Conservation (phyloP, 2,797 vertebrate species). For the Acanthiza pusilla region DNA sequence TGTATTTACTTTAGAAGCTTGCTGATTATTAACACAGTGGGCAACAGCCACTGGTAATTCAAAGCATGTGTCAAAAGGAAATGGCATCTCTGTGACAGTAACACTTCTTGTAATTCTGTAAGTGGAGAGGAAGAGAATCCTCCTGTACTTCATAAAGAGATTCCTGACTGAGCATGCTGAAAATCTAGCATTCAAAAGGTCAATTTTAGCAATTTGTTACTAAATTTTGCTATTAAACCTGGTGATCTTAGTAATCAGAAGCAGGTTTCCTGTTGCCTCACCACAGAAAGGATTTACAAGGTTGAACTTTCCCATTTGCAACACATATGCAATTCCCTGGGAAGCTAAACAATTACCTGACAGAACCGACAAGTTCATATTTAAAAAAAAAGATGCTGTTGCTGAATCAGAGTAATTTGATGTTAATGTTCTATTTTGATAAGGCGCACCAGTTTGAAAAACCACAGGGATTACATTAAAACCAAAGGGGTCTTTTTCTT, state of each 20-base stretch:
- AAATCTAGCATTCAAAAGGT: background rate
- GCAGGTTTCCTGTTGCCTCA: background rate
- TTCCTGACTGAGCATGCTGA: background rate
- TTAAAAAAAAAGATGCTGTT: conserved; percentile 4
- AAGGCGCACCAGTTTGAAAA: background rate
- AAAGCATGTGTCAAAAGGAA: background rate
- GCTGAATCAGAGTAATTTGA: conserved; percentile 22
- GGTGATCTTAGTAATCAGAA: background rate
- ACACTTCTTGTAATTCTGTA: background rate
- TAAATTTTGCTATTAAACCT: background rate
- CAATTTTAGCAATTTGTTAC: background rate
- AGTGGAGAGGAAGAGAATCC: background rate
- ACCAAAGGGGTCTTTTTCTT: background rate
- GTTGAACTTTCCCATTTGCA: background rate
- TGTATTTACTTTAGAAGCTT: background rate
- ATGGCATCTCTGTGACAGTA: background rate
- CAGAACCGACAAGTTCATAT: background rate
- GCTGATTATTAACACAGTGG: background rate
- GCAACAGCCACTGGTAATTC: background rate
- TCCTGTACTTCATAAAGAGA: background rate
- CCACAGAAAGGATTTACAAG: background rate
- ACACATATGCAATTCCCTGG: background rate
- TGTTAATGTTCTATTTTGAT: conserved; percentile 20
- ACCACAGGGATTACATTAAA: background rate
- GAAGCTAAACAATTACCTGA: conserved; percentile 20